Evolutionary conservation across 2,797 vertebrate genomes (phyloP), one percentile per base, ranked within the genome.

Genomic region (Martes flavigula): DNA sequence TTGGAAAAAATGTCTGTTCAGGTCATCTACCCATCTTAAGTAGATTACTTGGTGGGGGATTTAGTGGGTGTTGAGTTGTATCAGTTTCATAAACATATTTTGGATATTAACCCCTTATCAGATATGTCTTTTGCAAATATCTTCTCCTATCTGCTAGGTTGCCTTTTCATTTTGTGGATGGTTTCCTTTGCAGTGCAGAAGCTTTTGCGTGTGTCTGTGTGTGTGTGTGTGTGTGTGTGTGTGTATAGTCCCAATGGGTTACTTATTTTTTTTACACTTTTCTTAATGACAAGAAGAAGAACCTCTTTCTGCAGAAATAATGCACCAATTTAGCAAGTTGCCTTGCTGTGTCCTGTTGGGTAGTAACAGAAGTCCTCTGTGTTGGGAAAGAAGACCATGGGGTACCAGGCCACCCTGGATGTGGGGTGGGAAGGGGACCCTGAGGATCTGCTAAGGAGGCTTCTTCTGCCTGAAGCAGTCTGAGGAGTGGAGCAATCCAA

Each of bases 391-490:
- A 90, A 78, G 91, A 97, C 66, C 58, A 40, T 1, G 23, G 68
- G 66, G 66, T 89, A 66, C 94, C 68, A 90, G 95, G 96, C 97
- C 96, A 97, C 95, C 94, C 96, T 94, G 85, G 92, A 95, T 5
- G 75, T 23, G 13, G 43, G n/a, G 51, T 79, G 62, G 66, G 87
- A 91, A 25, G 86, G 56, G 11, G 38, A 58, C 79, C 72, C 94
- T 93, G 66, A 90, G 48, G 40, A 85, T 79, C 48, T 5, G 23
- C 78, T 66, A 32, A 83, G 60, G 64, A 96, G 68, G 8, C 95
- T 96, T 93, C 30, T 90, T 96, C 70, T 93, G 92, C 93, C 92
- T 3, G 20, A 97, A 70, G 72, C 30, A 27, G 72, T 91, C 91
- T 43, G 9, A 94, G 79, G 40, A 97, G 30, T 43, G 25, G 43